Conservation (phyloP, 2,113 vertebrate genomes). For the Porphyrio hochstetteri region DNA sequence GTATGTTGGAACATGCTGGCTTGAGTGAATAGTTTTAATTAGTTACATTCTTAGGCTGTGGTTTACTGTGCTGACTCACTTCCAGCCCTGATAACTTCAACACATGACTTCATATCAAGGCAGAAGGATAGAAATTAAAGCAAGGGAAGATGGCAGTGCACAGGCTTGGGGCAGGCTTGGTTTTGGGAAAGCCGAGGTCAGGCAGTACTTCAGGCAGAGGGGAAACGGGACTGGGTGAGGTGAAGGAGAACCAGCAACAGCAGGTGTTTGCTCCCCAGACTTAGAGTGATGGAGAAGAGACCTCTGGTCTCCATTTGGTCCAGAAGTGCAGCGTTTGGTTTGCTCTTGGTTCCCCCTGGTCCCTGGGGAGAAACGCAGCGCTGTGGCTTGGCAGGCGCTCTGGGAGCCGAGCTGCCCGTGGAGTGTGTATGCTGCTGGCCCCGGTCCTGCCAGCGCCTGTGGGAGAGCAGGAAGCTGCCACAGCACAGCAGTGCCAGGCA, state of each 20-base stretch:
- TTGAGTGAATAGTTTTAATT: background rate
- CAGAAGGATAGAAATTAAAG: background rate
- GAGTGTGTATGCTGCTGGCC: rapidly evolving
- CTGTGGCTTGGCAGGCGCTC: rapidly evolving
- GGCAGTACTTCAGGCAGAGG: background rate
- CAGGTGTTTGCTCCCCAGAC: background rate
- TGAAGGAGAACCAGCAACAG: background rate
- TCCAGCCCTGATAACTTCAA: constrained; percentile 16
- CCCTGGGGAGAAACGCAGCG: rapidly evolving
- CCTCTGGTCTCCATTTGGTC: background rate
- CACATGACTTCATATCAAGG: background rate
- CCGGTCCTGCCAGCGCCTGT: rapidly evolving
- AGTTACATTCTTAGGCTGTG: constrained; percentile 5
- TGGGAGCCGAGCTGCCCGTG: rapidly evolving
- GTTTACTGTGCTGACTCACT: constrained; percentile 55
- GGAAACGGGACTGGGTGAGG: rapidly evolving
- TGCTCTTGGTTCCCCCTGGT: rapidly evolving
- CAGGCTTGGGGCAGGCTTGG: background rate
- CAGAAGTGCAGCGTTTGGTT: rapidly evolving
- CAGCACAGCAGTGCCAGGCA: background rate
- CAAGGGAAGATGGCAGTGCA: background rate
- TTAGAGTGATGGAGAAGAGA: rapidly evolving
- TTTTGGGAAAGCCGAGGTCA: background rate
- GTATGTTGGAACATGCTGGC: background rate
- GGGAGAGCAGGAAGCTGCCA: constrained; percentile 5